phyloP scores from a whole-genome alignment of 2,113 vertebrate species.

The Sciurus niger region DNA sequence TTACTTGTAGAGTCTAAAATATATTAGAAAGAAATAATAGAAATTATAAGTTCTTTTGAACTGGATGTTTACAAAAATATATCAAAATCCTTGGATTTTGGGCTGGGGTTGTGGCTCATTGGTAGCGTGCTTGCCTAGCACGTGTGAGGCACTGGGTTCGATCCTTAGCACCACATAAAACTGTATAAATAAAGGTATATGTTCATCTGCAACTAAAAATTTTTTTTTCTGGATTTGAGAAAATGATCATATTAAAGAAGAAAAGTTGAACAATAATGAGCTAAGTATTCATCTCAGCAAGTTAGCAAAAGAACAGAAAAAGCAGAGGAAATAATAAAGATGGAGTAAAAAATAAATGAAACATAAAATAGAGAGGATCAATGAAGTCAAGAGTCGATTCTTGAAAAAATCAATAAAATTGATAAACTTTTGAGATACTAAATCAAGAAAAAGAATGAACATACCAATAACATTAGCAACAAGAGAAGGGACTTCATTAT shows the following conservation, averaged over 20 bases:
- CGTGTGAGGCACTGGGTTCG: too few species aligned
- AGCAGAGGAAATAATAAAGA: neutral
- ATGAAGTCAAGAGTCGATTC: neutral
- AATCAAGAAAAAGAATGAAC: constrained; percentile 16
- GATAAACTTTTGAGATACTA: neutral
- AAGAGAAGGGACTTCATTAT: neutral
- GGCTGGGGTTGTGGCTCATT: too few species aligned
- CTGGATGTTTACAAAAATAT: neutral
- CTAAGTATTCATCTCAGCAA: neutral
- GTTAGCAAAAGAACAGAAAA: neutral
- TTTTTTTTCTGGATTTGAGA: neutral
- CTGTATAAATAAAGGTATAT: too few species aligned
- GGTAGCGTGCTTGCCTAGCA: too few species aligned
- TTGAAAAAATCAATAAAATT: constrained; percentile 25
- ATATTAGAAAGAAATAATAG: constrained; percentile 12
- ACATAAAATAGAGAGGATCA: neutral
- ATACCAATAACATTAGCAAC: neutral
- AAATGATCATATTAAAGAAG: neutral
- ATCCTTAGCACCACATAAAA: too few species aligned
- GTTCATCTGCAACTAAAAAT: too few species aligned
- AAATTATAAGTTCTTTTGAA: constrained; percentile 43
- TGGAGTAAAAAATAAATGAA: neutral
- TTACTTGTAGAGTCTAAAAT: neutral
- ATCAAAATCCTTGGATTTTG: neutral
- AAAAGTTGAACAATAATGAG: neutral